Base-by-base conservation (phyloP, 2,797 vertebrate genomes). In the Notolabrus celidotus region DNA sequence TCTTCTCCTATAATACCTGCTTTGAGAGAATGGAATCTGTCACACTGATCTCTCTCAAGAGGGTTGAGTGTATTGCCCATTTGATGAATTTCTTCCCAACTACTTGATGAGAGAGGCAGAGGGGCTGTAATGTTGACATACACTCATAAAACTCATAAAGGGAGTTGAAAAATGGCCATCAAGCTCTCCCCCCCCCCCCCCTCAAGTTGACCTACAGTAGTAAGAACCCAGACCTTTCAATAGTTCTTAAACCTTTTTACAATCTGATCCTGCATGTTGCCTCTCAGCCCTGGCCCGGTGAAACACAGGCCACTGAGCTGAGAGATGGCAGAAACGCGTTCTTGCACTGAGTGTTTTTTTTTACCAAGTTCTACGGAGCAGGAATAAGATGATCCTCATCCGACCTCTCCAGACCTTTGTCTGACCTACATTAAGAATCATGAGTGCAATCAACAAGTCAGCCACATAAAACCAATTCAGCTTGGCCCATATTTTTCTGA, bases 371-470 rank as follows among this genome's bases (percentile, higher is more conserved):
- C 25, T 34, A 53, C 16, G 2, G 17, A 33, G 34, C 49, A 43
- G 51, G 25, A 65, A 59, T 60, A 67, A 73, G 46, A 74, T 59
- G 67, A 82, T 51, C 54, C 74, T 71, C 58, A 78, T 55, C 17
- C 76, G 54, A 69, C 54, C 51, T 46, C 58, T 67, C 45, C 49
- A 74, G 73, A 81, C 79, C 70, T 71, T 68, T 52, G 60, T 56
- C 72, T 70, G 79, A 84, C 77, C 73, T 62, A 76, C 69, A 69
- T 75, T 75, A 68, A 79, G 64, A 45, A 68, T 65, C 57, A 71
- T 29, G 71, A 82, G 70, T 72, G 65, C 74, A 82, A 85, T 84
- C 50, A 69, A 86, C 71, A 80, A 77, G 55, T 25, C 10, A 45
- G 65, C 36, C 57, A 65, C 50, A 73, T 64, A 67, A 65, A 77